These are phyloP conservation scores for Nephotettix cincticeps DNA, from an alignment of 1,140 invertebrate species.

Conservation along the genomic window DNA sequence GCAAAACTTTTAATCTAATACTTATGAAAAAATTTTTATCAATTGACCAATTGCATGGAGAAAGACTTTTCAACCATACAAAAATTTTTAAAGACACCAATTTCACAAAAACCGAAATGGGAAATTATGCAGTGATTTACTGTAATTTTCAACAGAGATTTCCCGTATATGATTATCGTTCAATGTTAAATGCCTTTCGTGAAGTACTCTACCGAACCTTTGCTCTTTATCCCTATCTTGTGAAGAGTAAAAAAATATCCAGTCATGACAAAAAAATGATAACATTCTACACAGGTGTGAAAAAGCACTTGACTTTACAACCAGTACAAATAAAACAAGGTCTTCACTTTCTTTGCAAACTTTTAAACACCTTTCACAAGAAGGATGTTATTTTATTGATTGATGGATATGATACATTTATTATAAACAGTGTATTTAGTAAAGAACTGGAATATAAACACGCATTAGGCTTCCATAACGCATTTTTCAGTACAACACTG, in stretches of 20 bases:
- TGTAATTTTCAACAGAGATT: neutral
- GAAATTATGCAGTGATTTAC: slow-evolving; percentile 5
- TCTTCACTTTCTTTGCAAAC: neutral
- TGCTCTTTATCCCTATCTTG: neutral
- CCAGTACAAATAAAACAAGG: neutral
- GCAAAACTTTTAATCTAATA: neutral
- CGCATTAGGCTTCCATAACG: neutral
- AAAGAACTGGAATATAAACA: neutral
- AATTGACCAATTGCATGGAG: neutral
- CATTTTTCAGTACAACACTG: neutral
- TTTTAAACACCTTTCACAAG: neutral
- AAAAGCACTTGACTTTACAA: neutral
- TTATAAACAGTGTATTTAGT: neutral
- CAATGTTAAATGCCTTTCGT: neutral
- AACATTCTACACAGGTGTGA: neutral
- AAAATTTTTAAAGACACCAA: neutral
- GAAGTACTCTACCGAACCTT: neutral
- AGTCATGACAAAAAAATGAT: neutral
- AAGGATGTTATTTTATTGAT: neutral
- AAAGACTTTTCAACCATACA: neutral
- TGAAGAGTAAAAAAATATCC: neutral
- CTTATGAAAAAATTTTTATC: neutral
- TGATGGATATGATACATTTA: neutral
- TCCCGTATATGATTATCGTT: neutral
- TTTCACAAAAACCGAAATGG: neutral